Evolutionary conservation across 2,113 vertebrate genomes (phyloP).

Genomic region (Microcebus lehilahytsara): DNA sequence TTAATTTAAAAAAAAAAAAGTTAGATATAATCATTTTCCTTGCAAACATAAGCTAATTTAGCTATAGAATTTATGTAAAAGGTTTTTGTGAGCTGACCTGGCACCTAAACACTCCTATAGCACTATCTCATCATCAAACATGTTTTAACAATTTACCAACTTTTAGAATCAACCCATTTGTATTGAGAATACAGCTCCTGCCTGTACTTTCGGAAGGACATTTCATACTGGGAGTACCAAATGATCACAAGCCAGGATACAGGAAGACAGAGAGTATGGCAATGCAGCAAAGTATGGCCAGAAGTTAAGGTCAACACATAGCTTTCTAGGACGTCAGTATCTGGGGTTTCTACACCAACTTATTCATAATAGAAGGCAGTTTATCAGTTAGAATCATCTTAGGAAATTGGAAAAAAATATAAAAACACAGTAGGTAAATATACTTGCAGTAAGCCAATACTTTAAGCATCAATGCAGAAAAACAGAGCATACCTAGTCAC

Average conservation of each 20-base stretch:
- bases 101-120: neutral
- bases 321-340: neutral
- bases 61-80: neutral
- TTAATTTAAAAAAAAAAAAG: neutral
- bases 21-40: neutral
- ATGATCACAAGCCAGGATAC: neutral
- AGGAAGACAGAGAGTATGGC: neutral
- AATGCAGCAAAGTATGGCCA: neutral
- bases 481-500: neutral
- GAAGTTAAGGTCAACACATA: neutral
- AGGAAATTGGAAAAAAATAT: neutral
- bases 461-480: conserved; percentile 25
- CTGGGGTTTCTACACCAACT: neutral
- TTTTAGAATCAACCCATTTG: neutral
- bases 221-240: neutral
- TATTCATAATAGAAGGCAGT: neutral
- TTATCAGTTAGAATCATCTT: neutral
- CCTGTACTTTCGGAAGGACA: neutral
- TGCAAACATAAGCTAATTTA: conserved; percentile 21
- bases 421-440: neutral
- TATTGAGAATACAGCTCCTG: neutral
- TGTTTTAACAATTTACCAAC: neutral
- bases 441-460: neutral
- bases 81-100: neutral
- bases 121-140: neutral